Conservation (phyloP, 2,113 vertebrate genomes). For the Cromileptes altivelis region DNA sequence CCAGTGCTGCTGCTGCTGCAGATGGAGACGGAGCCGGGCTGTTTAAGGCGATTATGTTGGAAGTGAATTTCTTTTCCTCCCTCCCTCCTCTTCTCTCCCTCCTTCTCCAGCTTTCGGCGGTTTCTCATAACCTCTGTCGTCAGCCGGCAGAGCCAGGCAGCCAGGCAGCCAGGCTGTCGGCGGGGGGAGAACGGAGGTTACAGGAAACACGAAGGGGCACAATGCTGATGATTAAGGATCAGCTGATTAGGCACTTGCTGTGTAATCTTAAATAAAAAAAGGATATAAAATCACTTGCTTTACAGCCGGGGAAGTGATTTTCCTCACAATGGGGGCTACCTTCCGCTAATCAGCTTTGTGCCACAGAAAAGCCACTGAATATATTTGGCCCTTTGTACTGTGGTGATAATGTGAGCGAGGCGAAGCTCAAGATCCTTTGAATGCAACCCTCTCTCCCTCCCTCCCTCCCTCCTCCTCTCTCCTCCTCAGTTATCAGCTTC, state of each 20-base stretch:
- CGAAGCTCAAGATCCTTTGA: constrained; percentile 56
- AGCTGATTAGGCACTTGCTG: constrained; percentile 85
- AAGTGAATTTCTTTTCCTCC: constrained; percentile 45
- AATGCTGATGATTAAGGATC: constrained; percentile 85
- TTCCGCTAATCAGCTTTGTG: constrained; percentile 85
- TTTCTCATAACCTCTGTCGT: constrained; percentile 53
- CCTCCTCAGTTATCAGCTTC: constrained; percentile 43
- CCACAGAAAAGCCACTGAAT: constrained; percentile 77
- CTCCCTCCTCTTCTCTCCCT: constrained; percentile 24
- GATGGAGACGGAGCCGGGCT: constrained; percentile 38
- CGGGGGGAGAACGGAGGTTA: constrained; percentile 46
- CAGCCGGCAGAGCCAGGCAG: constrained; percentile 26
- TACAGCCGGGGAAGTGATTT: constrained; percentile 84
- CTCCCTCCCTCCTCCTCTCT: neutral
- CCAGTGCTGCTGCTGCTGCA: constrained; percentile 33
- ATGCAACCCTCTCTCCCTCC: constrained; percentile 13
- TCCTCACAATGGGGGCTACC: constrained; percentile 83
- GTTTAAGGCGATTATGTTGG: constrained; percentile 78
- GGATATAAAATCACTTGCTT: constrained; percentile 79
- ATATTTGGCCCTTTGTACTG: constrained; percentile 80
- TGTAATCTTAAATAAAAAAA: constrained; percentile 85
- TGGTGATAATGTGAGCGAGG: constrained; percentile 71
- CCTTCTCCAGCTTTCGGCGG: constrained; percentile 37
- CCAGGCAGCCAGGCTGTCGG: neutral
- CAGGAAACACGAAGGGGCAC: constrained; percentile 72